Evolutionary conservation across 2,888 invertebrate genomes (phyloP).

Genomic region (Heteromyza rotundicornis): DNA sequence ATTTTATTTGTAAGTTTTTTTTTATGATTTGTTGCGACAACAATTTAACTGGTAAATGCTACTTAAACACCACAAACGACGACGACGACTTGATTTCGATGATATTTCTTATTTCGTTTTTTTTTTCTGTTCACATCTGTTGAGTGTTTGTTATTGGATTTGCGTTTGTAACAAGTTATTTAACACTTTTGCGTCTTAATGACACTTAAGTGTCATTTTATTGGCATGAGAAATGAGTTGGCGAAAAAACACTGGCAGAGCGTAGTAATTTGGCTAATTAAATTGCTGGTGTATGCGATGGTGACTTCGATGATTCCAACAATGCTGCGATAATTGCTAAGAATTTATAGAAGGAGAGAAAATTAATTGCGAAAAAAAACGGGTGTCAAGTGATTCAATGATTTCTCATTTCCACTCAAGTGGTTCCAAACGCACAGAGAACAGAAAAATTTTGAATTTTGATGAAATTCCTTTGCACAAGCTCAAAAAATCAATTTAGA

Average conservation of each 20-base stretch:
- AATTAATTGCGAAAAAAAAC: background rate
- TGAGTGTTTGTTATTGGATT: background rate
- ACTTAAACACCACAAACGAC: background rate
- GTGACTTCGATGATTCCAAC: no score
- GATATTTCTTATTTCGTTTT: background rate
- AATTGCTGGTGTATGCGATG: background rate
- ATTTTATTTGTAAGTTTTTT: background rate
- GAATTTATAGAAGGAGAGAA: background rate
- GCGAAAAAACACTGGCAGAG: background rate
- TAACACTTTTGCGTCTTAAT: slow-evolving; percentile 17
- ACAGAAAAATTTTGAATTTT: slow-evolving; percentile 20
- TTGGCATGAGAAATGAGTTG: slow-evolving; percentile 11
- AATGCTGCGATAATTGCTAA: background rate
- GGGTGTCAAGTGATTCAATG: slow-evolving; percentile 26
- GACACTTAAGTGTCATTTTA: slow-evolving; percentile 18
- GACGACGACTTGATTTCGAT: no score
- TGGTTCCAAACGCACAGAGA: no score
- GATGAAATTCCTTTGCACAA: background rate
- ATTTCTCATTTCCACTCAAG: no score
- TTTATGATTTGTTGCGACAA: background rate
- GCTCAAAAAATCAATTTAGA: background rate
- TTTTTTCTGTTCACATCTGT: background rate
- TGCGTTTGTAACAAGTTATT: slow-evolving; percentile 17
- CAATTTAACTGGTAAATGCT: slow-evolving; percentile 2
- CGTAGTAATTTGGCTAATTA: slow-evolving; percentile 17